phyloP scores from a whole-genome alignment of 37 sponge, comb jelly and placozoan genomes.

The Spongilla lacustris region DNA sequence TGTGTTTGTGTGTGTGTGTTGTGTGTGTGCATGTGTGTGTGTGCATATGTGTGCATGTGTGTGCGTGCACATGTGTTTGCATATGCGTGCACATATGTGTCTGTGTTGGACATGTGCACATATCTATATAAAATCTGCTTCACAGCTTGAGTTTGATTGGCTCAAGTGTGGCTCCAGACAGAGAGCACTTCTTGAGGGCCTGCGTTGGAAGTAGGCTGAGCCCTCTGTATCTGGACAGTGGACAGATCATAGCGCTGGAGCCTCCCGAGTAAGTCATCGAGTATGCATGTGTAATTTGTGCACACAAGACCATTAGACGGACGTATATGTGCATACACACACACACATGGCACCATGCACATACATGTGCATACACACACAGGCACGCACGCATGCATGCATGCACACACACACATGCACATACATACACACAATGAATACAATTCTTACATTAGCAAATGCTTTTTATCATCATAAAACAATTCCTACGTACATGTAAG shows the following conservation, averaged over 20 bases:
- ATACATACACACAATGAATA: neutral
- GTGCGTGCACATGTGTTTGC: too few relatives aligned
- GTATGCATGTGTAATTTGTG: too few relatives aligned
- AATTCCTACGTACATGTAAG: too few relatives aligned
- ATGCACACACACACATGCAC: neutral
- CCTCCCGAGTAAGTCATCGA: conserved; percentile 23
- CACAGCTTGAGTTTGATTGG: conserved; percentile 40
- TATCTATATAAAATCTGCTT: neutral
- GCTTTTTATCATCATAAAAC: too few relatives aligned
- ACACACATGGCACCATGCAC: neutral
- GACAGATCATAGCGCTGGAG: conserved; percentile 43
- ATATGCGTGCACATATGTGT: neutral
- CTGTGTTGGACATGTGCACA: neutral
- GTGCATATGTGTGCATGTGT: neutral
- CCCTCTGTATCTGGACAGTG: conserved; percentile 33
- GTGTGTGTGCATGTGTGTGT: neutral
- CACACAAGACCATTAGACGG: too few relatives aligned
- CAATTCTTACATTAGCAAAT: too few relatives aligned
- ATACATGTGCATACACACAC: neutral
- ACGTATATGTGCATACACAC: neutral
- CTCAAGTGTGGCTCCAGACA: conserved; percentile 29
- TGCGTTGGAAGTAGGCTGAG: conserved; percentile 2
- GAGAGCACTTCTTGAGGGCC: conserved; percentile 51
- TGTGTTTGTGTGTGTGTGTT: neutral
- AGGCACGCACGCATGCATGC: neutral